Evolutionary conservation across 2,888 invertebrate genomes (phyloP).

Genomic region (Bruchidius siliquastri): DNA sequence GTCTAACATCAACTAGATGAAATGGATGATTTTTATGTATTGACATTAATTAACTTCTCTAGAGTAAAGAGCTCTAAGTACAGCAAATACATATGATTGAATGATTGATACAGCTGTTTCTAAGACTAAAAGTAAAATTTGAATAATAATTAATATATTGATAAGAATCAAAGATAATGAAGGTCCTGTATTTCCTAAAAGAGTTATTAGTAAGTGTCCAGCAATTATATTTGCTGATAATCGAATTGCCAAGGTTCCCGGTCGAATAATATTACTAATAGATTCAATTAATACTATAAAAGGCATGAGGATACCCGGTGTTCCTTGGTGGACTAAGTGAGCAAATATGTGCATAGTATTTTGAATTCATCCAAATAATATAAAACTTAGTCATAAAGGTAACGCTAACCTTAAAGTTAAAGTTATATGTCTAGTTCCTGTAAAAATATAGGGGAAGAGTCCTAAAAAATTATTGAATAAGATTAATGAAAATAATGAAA

Average conservation of each 20-base stretch:
- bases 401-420: conserved; percentile 56
- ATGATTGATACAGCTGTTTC: conserved; percentile 60
- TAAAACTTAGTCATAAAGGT: conserved; percentile 61
- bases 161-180: conserved; percentile 26
- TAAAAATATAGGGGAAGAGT: conserved; percentile 68
- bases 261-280: conserved; percentile 59
- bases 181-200: conserved; percentile 51
- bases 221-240: conserved; percentile 75
- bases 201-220: conserved; percentile 62
- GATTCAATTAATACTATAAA: conserved; percentile 74
- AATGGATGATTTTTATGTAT: conserved; percentile 56
- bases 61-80: conserved; percentile 62
- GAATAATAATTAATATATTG: conserved; percentile 29
- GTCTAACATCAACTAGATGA: conserved; percentile 62
- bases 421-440: conserved; percentile 60
- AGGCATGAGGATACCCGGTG: conserved; percentile 59
- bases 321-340: conserved; percentile 65
- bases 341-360: conserved; percentile 60
- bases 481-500: conserved; percentile 55
- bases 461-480: conserved; percentile 66
- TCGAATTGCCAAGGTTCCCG: conserved; percentile 64
- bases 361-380: conserved; percentile 61
- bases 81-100: conserved; percentile 64
- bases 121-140: conserved; percentile 47
- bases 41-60: conserved; percentile 59